These are phyloP conservation scores for Philypnodon macrostomus DNA, from an alignment of 2,797 vertebrate genomes.

Conservation along the genomic window DNA sequence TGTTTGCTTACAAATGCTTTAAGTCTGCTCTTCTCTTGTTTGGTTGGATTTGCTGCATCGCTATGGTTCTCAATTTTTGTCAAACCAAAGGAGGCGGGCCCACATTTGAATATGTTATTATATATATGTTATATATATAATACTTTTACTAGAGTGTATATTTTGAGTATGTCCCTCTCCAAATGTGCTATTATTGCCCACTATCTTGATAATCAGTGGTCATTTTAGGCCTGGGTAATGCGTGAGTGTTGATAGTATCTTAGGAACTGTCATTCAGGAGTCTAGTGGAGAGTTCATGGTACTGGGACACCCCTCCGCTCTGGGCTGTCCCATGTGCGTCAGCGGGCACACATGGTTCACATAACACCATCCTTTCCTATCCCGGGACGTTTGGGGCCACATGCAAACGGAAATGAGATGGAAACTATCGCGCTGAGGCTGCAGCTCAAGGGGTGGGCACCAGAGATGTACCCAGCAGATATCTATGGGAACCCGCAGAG, in stretches of 20 bases:
- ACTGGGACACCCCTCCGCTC: constrained; percentile 47
- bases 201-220: constrained; percentile 40
- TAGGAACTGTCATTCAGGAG: constrained; percentile 44
- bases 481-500: constrained; percentile 29
- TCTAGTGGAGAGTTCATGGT: constrained; percentile 36
- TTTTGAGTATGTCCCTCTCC: constrained; percentile 3
- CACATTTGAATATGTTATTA: too few relatives aligned
- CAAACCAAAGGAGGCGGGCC: too few relatives aligned
- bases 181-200: constrained; percentile 2
- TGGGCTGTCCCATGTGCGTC: constrained; percentile 62
- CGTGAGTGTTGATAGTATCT: constrained; percentile 41
- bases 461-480: constrained; percentile 40
- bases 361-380: constrained; percentile 68
- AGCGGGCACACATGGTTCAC: constrained; percentile 74
- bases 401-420: constrained; percentile 70
- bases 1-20: too few relatives aligned
- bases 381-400: constrained; percentile 57
- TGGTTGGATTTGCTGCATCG: too few relatives aligned
- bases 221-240: constrained; percentile 43
- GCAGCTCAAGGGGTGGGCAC: constrained; percentile 49
- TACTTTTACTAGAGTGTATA: too few relatives aligned
- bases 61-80: too few relatives aligned
- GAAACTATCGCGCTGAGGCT: constrained; percentile 58
- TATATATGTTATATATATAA: too few relatives aligned
- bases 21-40: too few relatives aligned